Conservation (phyloP, 2,888 invertebrate species). For the Tiphia femorata region DNA sequence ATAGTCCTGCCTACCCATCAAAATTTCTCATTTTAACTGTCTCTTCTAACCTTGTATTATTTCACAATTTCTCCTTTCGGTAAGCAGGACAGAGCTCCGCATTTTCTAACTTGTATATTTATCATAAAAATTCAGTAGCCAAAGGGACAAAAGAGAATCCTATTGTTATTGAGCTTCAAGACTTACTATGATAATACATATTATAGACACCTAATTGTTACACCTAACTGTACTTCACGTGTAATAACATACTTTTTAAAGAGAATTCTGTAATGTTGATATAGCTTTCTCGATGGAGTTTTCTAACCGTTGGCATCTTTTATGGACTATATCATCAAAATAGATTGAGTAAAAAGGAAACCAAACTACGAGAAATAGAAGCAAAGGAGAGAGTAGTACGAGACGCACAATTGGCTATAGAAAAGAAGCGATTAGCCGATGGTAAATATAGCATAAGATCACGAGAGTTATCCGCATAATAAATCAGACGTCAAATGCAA, state of each 20-base stretch:
- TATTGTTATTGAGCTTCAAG: not conserved
- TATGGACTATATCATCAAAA: slow-evolving; percentile 83
- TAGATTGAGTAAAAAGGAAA: slow-evolving; percentile 78
- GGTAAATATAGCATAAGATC: slow-evolving; percentile 65
- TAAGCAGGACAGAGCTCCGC: no score
- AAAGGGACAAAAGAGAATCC: not conserved
- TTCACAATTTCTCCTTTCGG: no score
- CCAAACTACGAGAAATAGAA: slow-evolving; percentile 76
- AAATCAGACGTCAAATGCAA: not conserved
- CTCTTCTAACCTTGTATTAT: no score
- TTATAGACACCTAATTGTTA: not conserved
- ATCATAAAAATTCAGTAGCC: not conserved
- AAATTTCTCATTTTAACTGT: no score
- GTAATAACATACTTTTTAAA: not conserved
- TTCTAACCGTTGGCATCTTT: slow-evolving; percentile 78
- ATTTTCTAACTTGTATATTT: not conserved
- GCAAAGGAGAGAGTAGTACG: slow-evolving; percentile 77
- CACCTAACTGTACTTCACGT: not conserved
- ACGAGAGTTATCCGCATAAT: not conserved
- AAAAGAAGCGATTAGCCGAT: slow-evolving; percentile 76
- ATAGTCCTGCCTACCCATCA: no score
- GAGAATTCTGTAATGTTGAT: not conserved
- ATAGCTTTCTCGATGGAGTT: slow-evolving; percentile 86
- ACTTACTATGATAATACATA: not conserved
- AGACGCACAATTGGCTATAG: slow-evolving; percentile 80